Conservation (phyloP, 2,888 invertebrate genomes). For the Agelastica alni region DNA sequence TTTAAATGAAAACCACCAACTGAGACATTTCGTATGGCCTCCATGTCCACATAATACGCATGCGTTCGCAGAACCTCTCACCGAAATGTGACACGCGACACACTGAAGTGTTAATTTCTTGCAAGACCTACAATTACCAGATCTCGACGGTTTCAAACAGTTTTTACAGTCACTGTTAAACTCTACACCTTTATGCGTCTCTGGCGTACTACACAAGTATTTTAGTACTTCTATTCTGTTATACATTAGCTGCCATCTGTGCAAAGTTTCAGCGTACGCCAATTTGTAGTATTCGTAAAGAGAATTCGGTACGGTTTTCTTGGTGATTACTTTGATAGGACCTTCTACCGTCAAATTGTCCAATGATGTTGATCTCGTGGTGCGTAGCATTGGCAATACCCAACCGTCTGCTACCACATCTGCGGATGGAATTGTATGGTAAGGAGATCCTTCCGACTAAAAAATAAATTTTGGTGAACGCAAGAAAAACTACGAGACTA, state of each 20-base stretch:
- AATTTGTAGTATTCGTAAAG: constrained; percentile 84
- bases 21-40: constrained; percentile 84
- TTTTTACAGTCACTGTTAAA: constrained; percentile 73
- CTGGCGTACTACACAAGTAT: constrained; percentile 58
- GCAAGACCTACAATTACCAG: constrained; percentile 74
- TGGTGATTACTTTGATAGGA: constrained; percentile 40
- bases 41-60: constrained; percentile 93
- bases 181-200: constrained; percentile 64
- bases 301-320: constrained; percentile 50
- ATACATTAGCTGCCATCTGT: constrained; percentile 59
- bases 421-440: constrained; percentile 81
- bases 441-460: constrained; percentile 81
- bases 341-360: constrained; percentile 67
- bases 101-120: constrained; percentile 78
- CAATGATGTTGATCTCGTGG: constrained; percentile 79
- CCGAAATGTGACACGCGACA: constrained; percentile 82
- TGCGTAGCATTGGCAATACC: constrained; percentile 68
- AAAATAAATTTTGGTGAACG: too few relatives aligned
- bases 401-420: constrained; percentile 80
- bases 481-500: too few relatives aligned
- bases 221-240: constrained; percentile 67
- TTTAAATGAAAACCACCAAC: constrained; percentile 79
- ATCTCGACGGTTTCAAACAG: constrained; percentile 69
- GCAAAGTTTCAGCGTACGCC: constrained; percentile 86
- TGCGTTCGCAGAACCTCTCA: constrained; percentile 82